Base-by-base conservation (phyloP, 2,797 vertebrate species). In the Manis crassicaudata region DNA sequence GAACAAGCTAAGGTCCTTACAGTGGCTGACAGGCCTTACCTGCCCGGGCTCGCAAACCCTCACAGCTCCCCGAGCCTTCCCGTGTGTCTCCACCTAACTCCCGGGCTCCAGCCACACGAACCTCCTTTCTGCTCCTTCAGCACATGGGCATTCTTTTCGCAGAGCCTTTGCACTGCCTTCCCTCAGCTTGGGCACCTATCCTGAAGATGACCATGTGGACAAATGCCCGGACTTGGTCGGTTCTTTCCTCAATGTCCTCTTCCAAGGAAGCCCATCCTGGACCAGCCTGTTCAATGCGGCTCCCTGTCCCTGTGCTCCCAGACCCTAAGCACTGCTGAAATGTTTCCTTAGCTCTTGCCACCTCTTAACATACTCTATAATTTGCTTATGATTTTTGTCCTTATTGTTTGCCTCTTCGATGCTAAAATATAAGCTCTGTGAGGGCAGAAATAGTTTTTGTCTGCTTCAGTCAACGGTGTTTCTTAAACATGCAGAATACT, bases 1-100 rank as follows among this genome's bases (percentile, higher is more conserved):
- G 75, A 8, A 25, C 54, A 65, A 56, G 46, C 18, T 35, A 25
- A 25, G 56, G 18, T 40, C 32, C 18, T 13, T 8, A 11, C 2
- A 10, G 58, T 40, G 10, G 4, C 3, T 6, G 40, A 20, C 3
- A 27, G n/a, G 68, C 20, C 35, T 14, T 25, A 5, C 7, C 0
- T 56, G 18, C 21, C 21, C 23, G 5, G 13, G 11, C 56, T 46
- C 46, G 11, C 46, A 46, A 46, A 46, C 25, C 35, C 13, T 37
- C 10, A 3, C 9, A 7, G 18, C 2, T 73, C 37, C 35, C 73
- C 8, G 14, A 6, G 73, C 1, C 16, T 7, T 58, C 13, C 9
- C 2, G 0, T 6, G 1, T 37, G 20, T 27, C 65, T 43, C 65
- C 20, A 12, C 7, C 50, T n/a, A 16, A 17, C 9, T 52, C 9